These are phyloP conservation scores for Hirtodrosophila duncani DNA, from an alignment of 2,888 invertebrate species.

Conservation along the genomic window DNA sequence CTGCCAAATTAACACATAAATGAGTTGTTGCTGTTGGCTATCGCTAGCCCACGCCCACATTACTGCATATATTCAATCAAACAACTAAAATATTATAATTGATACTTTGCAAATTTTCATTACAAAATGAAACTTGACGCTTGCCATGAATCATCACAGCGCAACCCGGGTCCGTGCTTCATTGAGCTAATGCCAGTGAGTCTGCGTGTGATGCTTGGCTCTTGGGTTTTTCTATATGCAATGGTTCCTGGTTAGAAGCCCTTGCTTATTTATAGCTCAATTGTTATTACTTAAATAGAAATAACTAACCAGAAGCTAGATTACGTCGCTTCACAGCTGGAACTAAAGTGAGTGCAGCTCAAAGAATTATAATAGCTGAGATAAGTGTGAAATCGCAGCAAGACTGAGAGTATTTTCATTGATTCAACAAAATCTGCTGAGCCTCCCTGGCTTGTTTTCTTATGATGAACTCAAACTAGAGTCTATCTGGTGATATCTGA, in stretches of 20 bases:
- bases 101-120: conserved; percentile 42
- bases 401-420: no score
- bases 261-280: conserved; percentile 38
- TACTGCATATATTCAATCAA: conserved; percentile 11
- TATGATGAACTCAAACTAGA: no score
- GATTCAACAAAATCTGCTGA: no score
- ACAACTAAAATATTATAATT: conserved; percentile 48
- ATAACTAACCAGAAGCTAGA: not conserved
- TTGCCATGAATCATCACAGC: conserved; percentile 11
- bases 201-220: conserved; percentile 25
- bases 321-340: no score
- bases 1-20: conserved; percentile 50
- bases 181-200: conserved; percentile 12
- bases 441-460: no score
- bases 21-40: no score
- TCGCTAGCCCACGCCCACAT: conserved; percentile 20
- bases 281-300: conserved; percentile 24
- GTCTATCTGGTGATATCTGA: no score
- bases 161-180: conserved; percentile 25
- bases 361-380: no score
- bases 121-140: conserved; percentile 22
- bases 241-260: conserved; percentile 46
- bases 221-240: conserved; percentile 47
- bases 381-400: no score
- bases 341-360: no score